Percentiles rank a stretch among this genome's conserved stretches.
Conservation (phyloP, 1,140 invertebrate genomes). For the Apocrypta bakeri region DNA sequence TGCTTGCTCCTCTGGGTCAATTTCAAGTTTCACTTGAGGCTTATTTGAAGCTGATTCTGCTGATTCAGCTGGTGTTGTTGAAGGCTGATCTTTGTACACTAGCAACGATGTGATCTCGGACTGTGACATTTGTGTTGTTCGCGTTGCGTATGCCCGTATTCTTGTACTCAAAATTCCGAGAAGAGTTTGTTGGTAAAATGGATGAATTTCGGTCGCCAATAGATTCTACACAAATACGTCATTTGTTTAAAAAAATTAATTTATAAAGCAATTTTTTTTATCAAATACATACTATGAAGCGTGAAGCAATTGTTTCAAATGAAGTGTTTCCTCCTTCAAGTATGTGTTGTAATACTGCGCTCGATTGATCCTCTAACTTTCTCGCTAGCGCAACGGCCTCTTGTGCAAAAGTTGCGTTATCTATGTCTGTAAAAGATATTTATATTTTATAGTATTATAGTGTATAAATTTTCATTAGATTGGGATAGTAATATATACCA, state of each 20-base stretch:
- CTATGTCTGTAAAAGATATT: slow-evolving; percentile 54
- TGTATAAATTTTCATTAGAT: slow-evolving; percentile 15
- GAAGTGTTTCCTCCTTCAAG: slow-evolving; percentile 55
- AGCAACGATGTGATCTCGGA: slow-evolving; percentile 60
- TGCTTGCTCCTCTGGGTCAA: not conserved
- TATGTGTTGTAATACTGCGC: slow-evolving; percentile 58
- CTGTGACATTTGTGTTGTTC: slow-evolving; percentile 53
- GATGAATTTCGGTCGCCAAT: slow-evolving; percentile 48
- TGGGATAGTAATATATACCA: slow-evolving; percentile 48
- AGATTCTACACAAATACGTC: slow-evolving; percentile 51
- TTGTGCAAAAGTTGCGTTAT: slow-evolving; percentile 57
- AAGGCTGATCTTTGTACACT: slow-evolving; percentile 55
- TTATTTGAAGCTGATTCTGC: not conserved
- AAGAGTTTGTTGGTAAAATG: slow-evolving; percentile 54
- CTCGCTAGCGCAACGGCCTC: slow-evolving; percentile 53
- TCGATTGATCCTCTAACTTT: slow-evolving; percentile 58
- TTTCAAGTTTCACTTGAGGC: not conserved
- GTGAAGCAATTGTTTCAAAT: slow-evolving; percentile 56
- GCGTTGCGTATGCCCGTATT: slow-evolving; percentile 54
- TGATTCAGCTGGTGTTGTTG: slow-evolving; percentile 1
- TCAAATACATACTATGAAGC: slow-evolving; percentile 56
- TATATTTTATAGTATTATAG: slow-evolving; percentile 34
- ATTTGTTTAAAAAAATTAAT: not conserved
- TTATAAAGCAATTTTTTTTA: not conserved
- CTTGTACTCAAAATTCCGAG: slow-evolving; percentile 50